phyloP scores from a whole-genome alignment of 1,140 invertebrate genomes.

The Metopolophium dirhodum region DNA sequence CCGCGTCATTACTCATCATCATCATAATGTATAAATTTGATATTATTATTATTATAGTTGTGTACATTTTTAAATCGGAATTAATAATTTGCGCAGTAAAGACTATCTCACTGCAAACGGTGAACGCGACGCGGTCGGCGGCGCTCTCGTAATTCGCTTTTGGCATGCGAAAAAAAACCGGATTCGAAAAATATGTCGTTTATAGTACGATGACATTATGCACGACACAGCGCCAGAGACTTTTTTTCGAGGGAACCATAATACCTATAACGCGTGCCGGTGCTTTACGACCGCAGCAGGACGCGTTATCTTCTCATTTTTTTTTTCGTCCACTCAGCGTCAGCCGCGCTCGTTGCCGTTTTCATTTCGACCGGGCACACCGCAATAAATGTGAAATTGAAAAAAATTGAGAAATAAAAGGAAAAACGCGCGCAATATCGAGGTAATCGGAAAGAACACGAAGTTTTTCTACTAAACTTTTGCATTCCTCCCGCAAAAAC shows the following conservation, averaged over 20 bases:
- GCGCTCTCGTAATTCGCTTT: background rate
- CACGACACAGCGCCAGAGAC: background rate
- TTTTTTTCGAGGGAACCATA: background rate
- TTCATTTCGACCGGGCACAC: background rate
- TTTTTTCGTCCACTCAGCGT: background rate
- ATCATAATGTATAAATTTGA: too few relatives aligned
- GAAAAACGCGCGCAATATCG: background rate
- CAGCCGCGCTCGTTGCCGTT: background rate
- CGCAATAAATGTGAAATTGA: background rate
- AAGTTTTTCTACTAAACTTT: background rate
- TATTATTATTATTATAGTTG: background rate
- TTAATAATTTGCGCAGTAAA: background rate
- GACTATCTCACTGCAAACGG: background rate
- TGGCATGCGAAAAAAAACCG: conserved; percentile 35
- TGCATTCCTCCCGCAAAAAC: background rate
- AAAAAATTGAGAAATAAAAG: background rate
- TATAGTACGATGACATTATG: background rate
- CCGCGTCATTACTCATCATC: background rate
- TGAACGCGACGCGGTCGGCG: background rate
- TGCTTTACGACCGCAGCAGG: background rate
- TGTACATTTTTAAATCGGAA: background rate
- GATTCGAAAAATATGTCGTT: conserved; percentile 16
- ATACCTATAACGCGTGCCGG: background rate
- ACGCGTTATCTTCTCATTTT: background rate
- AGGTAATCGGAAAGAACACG: background rate